Conservation (phyloP, 1,140 invertebrate genomes). For the Sesamia nonagrioides region DNA sequence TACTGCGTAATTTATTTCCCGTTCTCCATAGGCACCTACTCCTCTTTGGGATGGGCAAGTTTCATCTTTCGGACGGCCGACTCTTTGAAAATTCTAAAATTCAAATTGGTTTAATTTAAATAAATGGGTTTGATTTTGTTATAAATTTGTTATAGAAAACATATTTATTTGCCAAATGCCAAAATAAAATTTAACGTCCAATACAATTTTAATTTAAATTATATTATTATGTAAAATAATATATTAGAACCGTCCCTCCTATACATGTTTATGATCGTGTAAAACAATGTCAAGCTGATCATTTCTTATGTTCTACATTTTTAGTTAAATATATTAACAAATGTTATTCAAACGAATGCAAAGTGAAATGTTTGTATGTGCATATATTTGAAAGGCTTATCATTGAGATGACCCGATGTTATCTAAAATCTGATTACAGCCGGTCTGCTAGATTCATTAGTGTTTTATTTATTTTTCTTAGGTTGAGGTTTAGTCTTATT, state of each 20-base stretch:
- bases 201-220: conserved; percentile 2
- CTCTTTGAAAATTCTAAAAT: too few relatives aligned
- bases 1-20: too few relatives aligned
- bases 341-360: conserved; percentile 11
- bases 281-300: not conserved
- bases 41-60: too few relatives aligned
- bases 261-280: conserved; percentile 11
- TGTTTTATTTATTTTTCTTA: conserved; percentile 34
- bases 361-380: conserved; percentile 21
- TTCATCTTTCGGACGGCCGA: too few relatives aligned
- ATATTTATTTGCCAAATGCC: too few relatives aligned
- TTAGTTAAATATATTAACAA: not conserved
- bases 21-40: too few relatives aligned
- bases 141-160: too few relatives aligned
- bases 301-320: conserved; percentile 14
- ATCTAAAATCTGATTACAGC: conserved; percentile 32
- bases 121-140: too few relatives aligned
- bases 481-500: not conserved
- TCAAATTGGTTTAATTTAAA: too few relatives aligned
- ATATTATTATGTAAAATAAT: not conserved
- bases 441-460: conserved; percentile 37
- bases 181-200: not conserved
- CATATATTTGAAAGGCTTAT: conserved; percentile 23
- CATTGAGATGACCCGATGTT: conserved; percentile 38
- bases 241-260: not conserved